A percentile compares a stretch with the other conserved stretches of the same genome.
Evolutionary conservation across 2,797 vertebrate genomes (phyloP).

Genomic region (Rhinatrema bivittatum): DNA sequence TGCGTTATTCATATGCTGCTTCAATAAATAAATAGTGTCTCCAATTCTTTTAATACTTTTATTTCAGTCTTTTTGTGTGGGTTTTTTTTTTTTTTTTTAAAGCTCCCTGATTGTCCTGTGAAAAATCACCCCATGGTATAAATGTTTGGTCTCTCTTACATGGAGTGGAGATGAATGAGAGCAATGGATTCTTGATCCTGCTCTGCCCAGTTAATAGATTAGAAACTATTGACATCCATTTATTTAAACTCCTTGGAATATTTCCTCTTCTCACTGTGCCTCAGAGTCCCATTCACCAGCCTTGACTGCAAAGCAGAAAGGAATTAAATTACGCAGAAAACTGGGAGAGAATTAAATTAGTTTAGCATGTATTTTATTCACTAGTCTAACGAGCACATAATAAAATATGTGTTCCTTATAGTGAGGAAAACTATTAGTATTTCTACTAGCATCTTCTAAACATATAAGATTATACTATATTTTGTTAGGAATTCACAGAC

Average conservation of each 20-base stretch:
- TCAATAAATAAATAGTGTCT: too few species aligned
- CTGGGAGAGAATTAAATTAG: slow-evolving; percentile 32
- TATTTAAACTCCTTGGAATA: slow-evolving; percentile 20
- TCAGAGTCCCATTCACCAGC: slow-evolving; percentile 30
- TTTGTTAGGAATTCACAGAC: too few species aligned
- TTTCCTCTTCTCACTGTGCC: slow-evolving; percentile 13
- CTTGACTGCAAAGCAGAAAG: slow-evolving; percentile 13
- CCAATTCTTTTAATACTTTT: too few species aligned
- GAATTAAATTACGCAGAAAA: too few species aligned
- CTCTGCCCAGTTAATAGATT: slow-evolving; percentile 13
- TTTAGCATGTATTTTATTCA: slow-evolving; percentile 29
- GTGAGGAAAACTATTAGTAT: too few species aligned
- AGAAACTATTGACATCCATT: slow-evolving; percentile 19
- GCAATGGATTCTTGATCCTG: slow-evolving; percentile 22
- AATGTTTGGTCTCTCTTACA: neutral
- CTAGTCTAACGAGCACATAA: too few species aligned
- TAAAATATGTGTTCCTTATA: too few species aligned
- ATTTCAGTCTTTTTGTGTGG: too few species aligned
- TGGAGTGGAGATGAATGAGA: slow-evolving; percentile 6
- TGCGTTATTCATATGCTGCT: too few species aligned
- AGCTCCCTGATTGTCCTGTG: slow-evolving; percentile 5
- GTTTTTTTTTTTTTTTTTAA: too few species aligned
- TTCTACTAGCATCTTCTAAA: too few species aligned
- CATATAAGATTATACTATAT: too few species aligned
- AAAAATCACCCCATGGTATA: slow-evolving; percentile 5